phyloP scores from a whole-genome alignment of 2,797 vertebrate species.

The Acomys russatus region DNA sequence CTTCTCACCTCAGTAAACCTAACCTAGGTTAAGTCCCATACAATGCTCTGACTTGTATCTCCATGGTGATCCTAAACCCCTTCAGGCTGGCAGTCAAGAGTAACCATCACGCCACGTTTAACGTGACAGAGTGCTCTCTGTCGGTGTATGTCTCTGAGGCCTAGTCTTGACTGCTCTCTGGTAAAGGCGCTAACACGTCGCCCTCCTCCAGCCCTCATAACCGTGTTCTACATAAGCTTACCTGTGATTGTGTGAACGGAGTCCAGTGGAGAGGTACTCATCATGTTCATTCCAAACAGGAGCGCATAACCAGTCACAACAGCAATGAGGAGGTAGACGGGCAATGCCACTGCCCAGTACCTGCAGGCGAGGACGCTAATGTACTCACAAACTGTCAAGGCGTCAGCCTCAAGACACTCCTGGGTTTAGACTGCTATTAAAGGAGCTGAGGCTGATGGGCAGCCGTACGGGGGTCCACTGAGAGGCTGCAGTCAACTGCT shows the following conservation, averaged over 20 bases:
- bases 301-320: neutral
- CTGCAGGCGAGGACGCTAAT: too few species aligned
- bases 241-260: conserved; percentile 83
- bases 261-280: neutral
- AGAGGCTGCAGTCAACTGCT: neutral
- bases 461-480: neutral
- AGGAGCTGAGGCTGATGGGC: too few species aligned
- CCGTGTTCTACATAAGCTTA: conserved; percentile 77
- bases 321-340: neutral
- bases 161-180: neutral
- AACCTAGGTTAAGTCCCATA: neutral
- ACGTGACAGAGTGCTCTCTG: conserved; percentile 14
- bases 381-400: too few species aligned
- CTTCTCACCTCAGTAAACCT: neutral
- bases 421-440: too few species aligned
- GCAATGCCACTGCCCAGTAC: neutral
- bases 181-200: neutral
- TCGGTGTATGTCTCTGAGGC: neutral
- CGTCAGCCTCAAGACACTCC: too few species aligned
- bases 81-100: neutral
- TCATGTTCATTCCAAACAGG: neutral
- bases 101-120: neutral
- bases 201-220: neutral
- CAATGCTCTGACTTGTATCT: neutral
- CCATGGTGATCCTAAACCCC: neutral